A percentile compares a stretch with the other conserved stretches of the same genome.
Conservation (phyloP, 2,797 vertebrate species). For the Botia almorhae region DNA sequence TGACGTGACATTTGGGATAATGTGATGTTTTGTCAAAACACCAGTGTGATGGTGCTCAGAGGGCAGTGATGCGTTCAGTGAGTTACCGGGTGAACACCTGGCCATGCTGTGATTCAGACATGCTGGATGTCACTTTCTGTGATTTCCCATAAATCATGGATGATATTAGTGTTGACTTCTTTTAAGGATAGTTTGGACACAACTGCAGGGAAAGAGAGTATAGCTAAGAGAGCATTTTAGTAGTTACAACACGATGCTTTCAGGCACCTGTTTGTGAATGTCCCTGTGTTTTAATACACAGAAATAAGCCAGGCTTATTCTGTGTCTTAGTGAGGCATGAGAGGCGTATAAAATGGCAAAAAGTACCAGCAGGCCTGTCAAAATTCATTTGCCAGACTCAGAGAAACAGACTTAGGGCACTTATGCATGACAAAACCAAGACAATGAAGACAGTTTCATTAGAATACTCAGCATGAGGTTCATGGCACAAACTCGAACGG, state of each 20-base stretch:
- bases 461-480: constrained; percentile 62
- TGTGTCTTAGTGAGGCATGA: constrained; percentile 12
- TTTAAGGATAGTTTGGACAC: constrained; percentile 2
- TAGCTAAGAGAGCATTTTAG: background rate
- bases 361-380: constrained; percentile 26
- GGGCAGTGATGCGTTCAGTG: constrained; percentile 53
- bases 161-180: constrained; percentile 5
- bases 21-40: constrained; percentile 24
- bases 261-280: background rate
- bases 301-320: background rate
- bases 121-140: constrained; percentile 29
- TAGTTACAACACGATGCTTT: background rate
- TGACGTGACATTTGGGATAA: constrained; percentile 25
- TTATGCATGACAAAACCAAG: constrained; percentile 52
- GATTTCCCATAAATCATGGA: constrained; percentile 17
- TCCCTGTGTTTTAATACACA: background rate
- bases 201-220: background rate
- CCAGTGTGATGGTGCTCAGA: constrained; percentile 8
- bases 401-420: constrained; percentile 30
- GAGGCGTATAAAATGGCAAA: constrained; percentile 24
- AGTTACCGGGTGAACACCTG: constrained; percentile 60
- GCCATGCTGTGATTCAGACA: constrained; percentile 43
- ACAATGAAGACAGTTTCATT: constrained; percentile 53
- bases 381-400: constrained; percentile 42
- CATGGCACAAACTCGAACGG: constrained; percentile 49